A percentile compares a stretch with the other conserved stretches of the same genome.
These are phyloP conservation scores for Meta bourneti DNA, from an alignment of 2,888 invertebrate genomes.

Conservation along the genomic window DNA sequence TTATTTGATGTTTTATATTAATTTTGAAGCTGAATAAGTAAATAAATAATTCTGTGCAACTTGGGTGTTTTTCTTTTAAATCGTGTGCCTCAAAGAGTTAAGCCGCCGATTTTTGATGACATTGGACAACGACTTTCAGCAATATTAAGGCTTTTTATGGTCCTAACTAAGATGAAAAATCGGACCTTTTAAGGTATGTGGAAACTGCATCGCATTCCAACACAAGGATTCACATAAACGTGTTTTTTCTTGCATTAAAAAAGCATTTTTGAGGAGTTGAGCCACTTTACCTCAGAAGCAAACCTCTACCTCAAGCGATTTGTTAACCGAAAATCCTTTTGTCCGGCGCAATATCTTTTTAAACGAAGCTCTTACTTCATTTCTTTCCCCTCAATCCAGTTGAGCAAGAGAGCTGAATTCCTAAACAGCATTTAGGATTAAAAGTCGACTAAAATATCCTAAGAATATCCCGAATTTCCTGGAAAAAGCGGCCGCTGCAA, in stretches of 20 bases:
- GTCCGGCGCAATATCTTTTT: not conserved
- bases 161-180: not conserved
- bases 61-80: too few relatives aligned
- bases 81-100: too few relatives aligned
- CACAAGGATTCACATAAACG: too few relatives aligned
- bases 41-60: too few relatives aligned
- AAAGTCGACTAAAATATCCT: not conserved
- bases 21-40: too few relatives aligned
- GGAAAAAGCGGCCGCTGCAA: not conserved
- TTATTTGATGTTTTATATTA: too few relatives aligned
- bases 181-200: not conserved
- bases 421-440: slow-evolving; percentile 1
- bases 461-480: slow-evolving; percentile 12
- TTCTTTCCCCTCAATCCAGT: not conserved
- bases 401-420: not conserved
- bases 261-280: not conserved
- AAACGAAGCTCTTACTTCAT: not conserved
- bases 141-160: not conserved
- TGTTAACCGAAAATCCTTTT: not conserved
- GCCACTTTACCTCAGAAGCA: not conserved
- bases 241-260: too few relatives aligned
- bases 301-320: not conserved
- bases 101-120: too few relatives aligned
- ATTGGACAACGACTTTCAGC: not conserved
- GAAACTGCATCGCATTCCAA: too few relatives aligned